phyloP scores from a whole-genome alignment of 1,140 invertebrate species.

The Bombus terrestris region DNA sequence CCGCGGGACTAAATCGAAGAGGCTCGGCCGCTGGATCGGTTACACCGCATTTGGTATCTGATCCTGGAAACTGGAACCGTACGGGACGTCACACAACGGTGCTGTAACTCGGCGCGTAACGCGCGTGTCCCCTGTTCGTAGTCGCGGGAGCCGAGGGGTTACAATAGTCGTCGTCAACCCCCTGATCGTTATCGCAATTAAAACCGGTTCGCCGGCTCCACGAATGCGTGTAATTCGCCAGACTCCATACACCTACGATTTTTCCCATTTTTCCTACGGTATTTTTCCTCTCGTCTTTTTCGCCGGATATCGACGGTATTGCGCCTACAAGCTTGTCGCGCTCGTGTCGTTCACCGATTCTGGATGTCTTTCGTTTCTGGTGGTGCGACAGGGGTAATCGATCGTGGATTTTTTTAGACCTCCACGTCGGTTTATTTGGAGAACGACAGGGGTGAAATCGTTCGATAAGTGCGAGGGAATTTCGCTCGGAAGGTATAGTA shows the following conservation, averaged over 20 bases:
- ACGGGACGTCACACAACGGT: slow-evolving; percentile 49
- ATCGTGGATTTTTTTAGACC: background rate
- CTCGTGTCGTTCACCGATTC: background rate
- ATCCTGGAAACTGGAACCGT: slow-evolving; percentile 60
- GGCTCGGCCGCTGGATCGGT: slow-evolving; percentile 71
- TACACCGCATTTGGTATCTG: slow-evolving; percentile 63
- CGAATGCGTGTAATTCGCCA: background rate
- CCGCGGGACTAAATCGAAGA: slow-evolving; percentile 72
- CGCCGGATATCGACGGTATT: background rate
- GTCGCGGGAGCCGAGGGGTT: slow-evolving; percentile 6
- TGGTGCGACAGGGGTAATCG: background rate
- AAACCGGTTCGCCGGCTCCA: slow-evolving; percentile 41
- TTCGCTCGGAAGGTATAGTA: no score
- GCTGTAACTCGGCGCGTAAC: slow-evolving; percentile 58
- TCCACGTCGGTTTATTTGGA: no score
- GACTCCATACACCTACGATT: background rate
- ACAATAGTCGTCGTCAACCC: slow-evolving; percentile 50
- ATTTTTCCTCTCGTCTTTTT: no score
- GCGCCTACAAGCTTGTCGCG: background rate
- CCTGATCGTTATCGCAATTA: slow-evolving; percentile 55
- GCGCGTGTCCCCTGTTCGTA: slow-evolving; percentile 40
- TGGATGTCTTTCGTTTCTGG: no score
- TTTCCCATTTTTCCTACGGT: background rate
- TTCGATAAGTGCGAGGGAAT: no score
- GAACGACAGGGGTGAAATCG: background rate